phyloP scores from a whole-genome alignment of 1,140 invertebrate genomes.

The Pachypeltis micranthus region DNA sequence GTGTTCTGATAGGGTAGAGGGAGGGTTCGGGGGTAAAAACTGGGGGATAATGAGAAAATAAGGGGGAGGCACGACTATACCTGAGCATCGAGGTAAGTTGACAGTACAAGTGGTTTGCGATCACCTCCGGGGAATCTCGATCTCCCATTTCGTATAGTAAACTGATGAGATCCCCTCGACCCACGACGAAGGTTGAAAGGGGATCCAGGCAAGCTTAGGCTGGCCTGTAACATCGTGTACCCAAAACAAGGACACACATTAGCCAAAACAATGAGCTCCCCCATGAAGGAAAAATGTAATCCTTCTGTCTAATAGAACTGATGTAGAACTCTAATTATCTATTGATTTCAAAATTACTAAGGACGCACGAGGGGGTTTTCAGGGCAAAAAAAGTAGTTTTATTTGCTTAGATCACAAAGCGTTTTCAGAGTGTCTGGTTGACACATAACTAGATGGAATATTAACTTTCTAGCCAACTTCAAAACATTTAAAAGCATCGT shows the following conservation, averaged over 20 bases:
- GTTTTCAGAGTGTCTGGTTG: too few species aligned
- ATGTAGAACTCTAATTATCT: too few species aligned
- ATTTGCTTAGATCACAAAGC: too few species aligned
- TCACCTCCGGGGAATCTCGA: conserved; percentile 61
- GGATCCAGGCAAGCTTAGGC: conserved; percentile 89
- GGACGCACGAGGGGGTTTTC: too few species aligned
- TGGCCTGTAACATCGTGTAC: conserved; percentile 55
- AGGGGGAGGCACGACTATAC: conserved; percentile 24
- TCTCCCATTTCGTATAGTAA: conserved; percentile 68
- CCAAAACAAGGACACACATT: not conserved
- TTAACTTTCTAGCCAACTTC: too few species aligned
- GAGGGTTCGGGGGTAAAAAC: not conserved
- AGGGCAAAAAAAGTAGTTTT: too few species aligned
- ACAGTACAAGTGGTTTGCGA: conserved; percentile 83
- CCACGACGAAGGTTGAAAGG: conserved; percentile 84
- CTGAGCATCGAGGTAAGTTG: conserved; percentile 81
- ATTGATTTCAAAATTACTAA: too few species aligned
- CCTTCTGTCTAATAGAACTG: too few species aligned
- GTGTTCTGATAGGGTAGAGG: too few species aligned
- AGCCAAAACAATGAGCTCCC: not conserved
- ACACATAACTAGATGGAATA: too few species aligned
- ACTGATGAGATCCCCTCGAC: conserved; percentile 82
- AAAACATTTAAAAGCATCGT: too few species aligned
- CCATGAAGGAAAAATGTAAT: too few species aligned
- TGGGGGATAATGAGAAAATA: not conserved